These are phyloP conservation scores for Otocyon megalotis DNA, from an alignment of 2,113 vertebrate genomes.

Conservation along the genomic window DNA sequence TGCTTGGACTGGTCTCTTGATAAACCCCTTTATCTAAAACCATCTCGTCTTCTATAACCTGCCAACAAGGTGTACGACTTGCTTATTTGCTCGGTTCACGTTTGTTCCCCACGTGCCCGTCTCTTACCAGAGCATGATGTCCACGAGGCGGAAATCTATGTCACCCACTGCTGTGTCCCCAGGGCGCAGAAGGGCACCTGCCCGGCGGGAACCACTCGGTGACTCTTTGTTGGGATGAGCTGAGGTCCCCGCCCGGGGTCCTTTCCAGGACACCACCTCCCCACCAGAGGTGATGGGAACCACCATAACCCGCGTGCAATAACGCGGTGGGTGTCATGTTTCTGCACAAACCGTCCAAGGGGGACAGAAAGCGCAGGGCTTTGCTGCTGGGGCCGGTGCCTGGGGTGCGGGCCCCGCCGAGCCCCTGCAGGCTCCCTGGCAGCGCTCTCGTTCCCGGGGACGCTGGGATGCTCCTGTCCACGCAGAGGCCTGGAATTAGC, in stretches of 20 bases:
- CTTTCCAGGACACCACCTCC: neutral
- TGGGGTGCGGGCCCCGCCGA: too few relatives aligned
- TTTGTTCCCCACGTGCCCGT: neutral
- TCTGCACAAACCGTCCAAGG: neutral
- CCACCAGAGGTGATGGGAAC: too few relatives aligned
- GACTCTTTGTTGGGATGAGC: neutral
- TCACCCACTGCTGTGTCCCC: neutral
- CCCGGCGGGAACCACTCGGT: neutral
- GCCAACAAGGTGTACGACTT: neutral
- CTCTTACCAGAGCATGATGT: neutral
- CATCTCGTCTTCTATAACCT: neutral
- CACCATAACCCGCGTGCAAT: too few relatives aligned
- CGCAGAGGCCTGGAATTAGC: constrained; percentile 61
- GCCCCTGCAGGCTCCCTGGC: too few relatives aligned
- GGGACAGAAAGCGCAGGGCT: constrained; percentile 47
- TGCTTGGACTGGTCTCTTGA: neutral
- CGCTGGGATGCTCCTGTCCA: too few relatives aligned
- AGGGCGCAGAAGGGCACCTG: neutral
- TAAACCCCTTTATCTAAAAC: neutral
- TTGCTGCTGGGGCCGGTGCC: too few relatives aligned
- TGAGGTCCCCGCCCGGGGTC: neutral
- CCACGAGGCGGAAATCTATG: neutral
- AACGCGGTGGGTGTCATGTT: too few relatives aligned
- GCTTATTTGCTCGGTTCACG: neutral
- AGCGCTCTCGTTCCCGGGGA: too few relatives aligned